Evolutionary conservation across 2,888 invertebrate species (phyloP), one percentile per base, ranked within the genome.

Genomic region (Calliphora vomitoria): DNA sequence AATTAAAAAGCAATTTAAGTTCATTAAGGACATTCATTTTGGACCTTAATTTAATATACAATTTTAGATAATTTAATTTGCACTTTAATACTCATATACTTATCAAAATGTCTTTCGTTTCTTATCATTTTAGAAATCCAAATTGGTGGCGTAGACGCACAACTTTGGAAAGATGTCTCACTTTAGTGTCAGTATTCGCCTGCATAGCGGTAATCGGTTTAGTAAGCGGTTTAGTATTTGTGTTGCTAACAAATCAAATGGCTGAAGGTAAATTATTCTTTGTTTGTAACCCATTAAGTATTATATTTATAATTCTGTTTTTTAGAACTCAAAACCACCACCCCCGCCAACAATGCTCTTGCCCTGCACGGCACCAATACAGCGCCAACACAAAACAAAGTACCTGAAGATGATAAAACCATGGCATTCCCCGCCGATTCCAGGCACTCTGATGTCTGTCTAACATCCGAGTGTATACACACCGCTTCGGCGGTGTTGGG

Each of bases 71-170:
- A 35, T 13, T 13, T 58, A 1, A 25, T 13, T 58, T 11, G 1
- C 4, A 13, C 11, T 11, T 11, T 44, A 0, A 13, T 4, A 4
- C 11, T 44, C 44, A 11, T 8, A 44, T 4, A 44, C 44, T 44
- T 13, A 44, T 13, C 5, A 35, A 60, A 31, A 13, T 62, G 38
- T 71, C 10, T 47, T 31, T 69, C n/a, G 20, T 15, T 83, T 64
- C 44, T 58, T 89, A 88, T 89, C 86, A 82, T 95, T 95, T 62
- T 94, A 97, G 96, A 94, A 96, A 96, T 93, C 96, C 96, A 90
- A 96, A 96, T 94, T 97, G 97, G 97, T 97, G 97, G 97, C 96
- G 96, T 90, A 95, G 96, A 88, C 95, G 97, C 89, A 96, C 96
- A 58, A 95, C 96, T 89, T 94, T 97, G 94, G 97, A 97, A 93